Evolutionary conservation across 23 tunicate genomes (phyloP).

Genomic region (Trididemnum clinides): DNA sequence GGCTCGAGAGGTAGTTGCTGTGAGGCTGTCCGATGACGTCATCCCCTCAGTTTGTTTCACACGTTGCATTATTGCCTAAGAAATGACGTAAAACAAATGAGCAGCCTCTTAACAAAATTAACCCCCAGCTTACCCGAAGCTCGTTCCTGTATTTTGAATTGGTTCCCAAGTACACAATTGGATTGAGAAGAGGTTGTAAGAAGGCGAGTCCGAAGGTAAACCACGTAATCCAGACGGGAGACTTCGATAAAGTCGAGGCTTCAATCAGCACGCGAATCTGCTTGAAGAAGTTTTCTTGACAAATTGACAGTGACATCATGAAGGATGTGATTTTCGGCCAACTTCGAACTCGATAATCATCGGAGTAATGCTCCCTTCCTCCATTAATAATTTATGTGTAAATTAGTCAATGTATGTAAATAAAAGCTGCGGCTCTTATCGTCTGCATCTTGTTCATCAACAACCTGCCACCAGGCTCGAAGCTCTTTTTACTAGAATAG

Average conservation of each 20-base stretch:
- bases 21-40: conserved; percentile 65
- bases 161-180: conserved; percentile 70
- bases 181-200: conserved; percentile 84
- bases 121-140: conserved; percentile 49
- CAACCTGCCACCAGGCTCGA: too few species aligned
- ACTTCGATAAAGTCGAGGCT: conserved; percentile 65
- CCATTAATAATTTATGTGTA: too few species aligned
- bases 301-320: too few species aligned
- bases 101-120: neutral
- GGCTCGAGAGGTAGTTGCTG: conserved; percentile 26
- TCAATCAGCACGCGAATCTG: conserved; percentile 86
- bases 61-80: conserved; percentile 56
- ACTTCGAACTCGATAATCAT: too few species aligned
- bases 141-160: conserved; percentile 81
- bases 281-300: neutral
- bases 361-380: too few species aligned
- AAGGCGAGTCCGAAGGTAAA: conserved; percentile 83
- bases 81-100: neutral
- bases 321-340: too few species aligned
- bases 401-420: too few species aligned
- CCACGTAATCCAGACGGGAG: conserved; percentile 61
- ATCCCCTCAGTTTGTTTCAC: conserved; percentile 48
- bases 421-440: too few species aligned
- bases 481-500: too few species aligned
- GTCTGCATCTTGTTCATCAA: too few species aligned